Evolutionary conservation across 1,140 invertebrate genomes (phyloP).

Genomic region (Aricia agestis): DNA sequence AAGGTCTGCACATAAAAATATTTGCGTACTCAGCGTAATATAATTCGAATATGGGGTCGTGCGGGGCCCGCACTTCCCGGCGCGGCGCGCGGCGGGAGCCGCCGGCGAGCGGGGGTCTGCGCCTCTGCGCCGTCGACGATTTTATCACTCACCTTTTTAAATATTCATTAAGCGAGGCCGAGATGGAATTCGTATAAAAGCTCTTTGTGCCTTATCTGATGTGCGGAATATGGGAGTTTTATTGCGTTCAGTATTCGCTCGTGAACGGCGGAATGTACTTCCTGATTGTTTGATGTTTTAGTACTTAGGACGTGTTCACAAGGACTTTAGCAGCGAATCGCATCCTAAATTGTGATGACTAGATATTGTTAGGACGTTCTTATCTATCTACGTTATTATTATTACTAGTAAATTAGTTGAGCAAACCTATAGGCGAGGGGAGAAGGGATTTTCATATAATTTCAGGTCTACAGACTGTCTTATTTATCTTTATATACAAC

Average conservation of each 20-base stretch:
- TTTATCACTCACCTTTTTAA: slow-evolving; percentile 33
- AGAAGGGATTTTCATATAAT: too few species aligned
- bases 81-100: slow-evolving; percentile 20
- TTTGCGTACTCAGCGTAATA: slow-evolving; percentile 23
- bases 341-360: neutral
- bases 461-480: too few species aligned
- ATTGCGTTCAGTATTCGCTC: neutral
- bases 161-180: slow-evolving; percentile 28
- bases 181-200: slow-evolving; percentile 14
- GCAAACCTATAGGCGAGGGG: too few species aligned
- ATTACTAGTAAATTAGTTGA: too few species aligned
- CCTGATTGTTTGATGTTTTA: neutral
- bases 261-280: neutral
- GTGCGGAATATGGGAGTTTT: neutral
- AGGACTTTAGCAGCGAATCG: neutral
- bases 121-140: slow-evolving; percentile 29
- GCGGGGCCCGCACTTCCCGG: slow-evolving; percentile 27
- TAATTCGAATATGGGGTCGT: slow-evolving; percentile 20
- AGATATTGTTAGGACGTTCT: too few species aligned
- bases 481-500: too few species aligned
- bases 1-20: slow-evolving; percentile 1
- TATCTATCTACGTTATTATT: too few species aligned
- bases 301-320: neutral
- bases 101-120: slow-evolving; percentile 26
- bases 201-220: slow-evolving; percentile 13